These are phyloP conservation scores for Omphaloscelis lunosa DNA, from an alignment of 2,888 invertebrate genomes.

Conservation along the genomic window DNA sequence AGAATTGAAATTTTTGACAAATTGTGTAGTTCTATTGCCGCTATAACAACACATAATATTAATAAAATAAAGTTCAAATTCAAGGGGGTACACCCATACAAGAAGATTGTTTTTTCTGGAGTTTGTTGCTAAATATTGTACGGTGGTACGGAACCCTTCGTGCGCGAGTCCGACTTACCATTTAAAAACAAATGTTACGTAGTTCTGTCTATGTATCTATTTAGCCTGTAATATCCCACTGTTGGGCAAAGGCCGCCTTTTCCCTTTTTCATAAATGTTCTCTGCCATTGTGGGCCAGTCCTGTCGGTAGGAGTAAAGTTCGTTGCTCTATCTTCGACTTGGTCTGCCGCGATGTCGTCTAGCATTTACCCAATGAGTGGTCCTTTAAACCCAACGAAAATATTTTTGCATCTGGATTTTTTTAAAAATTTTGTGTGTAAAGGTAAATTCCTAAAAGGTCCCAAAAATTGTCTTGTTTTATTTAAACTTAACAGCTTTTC, in stretches of 20 bases:
- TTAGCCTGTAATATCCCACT: too few relatives aligned
- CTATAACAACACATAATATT: too few relatives aligned
- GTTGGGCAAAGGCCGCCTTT: neutral
- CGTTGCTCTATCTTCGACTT: neutral
- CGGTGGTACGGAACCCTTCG: too few relatives aligned
- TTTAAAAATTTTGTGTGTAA: neutral
- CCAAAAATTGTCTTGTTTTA: neutral
- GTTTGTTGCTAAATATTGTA: neutral
- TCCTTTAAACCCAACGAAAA: neutral
- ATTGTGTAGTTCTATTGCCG: too few relatives aligned
- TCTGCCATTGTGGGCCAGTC: neutral
- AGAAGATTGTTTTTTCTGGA: too few relatives aligned
- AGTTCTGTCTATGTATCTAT: neutral
- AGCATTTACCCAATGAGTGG: neutral
- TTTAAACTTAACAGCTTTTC: conserved; percentile 16
- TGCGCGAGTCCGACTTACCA: too few relatives aligned
- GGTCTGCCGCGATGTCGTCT: neutral
- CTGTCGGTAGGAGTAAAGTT: neutral
- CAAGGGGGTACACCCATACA: too few relatives aligned
- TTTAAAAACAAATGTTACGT: too few relatives aligned
- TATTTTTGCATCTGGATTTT: neutral
- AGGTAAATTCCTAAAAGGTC: neutral
- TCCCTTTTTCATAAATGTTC: neutral
- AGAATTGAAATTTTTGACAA: too few relatives aligned
- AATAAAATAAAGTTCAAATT: too few relatives aligned